Evolutionary conservation across 30 jellyfish, hydroid and myxozoan genomes (phyloP).

Genomic region (Aurelia aurita): DNA sequence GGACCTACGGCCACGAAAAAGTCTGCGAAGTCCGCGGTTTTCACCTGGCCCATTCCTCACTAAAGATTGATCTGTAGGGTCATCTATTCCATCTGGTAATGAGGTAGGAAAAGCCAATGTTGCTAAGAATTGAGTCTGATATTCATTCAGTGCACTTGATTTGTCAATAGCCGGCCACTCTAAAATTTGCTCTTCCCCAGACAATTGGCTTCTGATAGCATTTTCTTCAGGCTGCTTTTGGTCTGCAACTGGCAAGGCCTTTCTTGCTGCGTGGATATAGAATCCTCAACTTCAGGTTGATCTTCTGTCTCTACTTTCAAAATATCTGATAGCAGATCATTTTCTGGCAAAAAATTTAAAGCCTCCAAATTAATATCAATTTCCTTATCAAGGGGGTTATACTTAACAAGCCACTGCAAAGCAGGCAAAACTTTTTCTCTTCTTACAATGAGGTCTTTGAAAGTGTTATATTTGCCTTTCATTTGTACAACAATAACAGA

Average conservation of each 20-base stretch:
- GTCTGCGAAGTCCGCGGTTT: no score
- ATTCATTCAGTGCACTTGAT: conserved; percentile 40
- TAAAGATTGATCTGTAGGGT: conserved; percentile 7
- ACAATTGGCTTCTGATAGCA: neutral
- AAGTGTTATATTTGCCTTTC: no score
- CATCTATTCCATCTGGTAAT: conserved; percentile 21
- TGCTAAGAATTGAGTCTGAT: conserved; percentile 22
- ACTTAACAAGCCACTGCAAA: conserved; percentile 55
- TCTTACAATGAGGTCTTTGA: no score
- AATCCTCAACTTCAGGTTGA: no score
- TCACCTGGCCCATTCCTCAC: conserved; percentile 1
- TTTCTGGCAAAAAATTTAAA: conserved; percentile 19
- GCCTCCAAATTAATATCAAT: conserved; percentile 19
- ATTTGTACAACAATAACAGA: no score
- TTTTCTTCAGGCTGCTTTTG: neutral
- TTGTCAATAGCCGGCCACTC: neutral
- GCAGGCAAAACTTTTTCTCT: conserved; percentile 7
- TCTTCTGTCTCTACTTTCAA: no score
- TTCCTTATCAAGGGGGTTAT: conserved; percentile 42
- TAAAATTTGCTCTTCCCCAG: neutral
- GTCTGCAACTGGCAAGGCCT: no score
- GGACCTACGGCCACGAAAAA: no score
- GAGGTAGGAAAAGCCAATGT: conserved; percentile 60
- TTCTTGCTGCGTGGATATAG: no score
- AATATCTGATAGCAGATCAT: no score